These are phyloP conservation scores for Eptesicus fuscus DNA, from an alignment of 2,113 vertebrate species.

Conservation along the genomic window DNA sequence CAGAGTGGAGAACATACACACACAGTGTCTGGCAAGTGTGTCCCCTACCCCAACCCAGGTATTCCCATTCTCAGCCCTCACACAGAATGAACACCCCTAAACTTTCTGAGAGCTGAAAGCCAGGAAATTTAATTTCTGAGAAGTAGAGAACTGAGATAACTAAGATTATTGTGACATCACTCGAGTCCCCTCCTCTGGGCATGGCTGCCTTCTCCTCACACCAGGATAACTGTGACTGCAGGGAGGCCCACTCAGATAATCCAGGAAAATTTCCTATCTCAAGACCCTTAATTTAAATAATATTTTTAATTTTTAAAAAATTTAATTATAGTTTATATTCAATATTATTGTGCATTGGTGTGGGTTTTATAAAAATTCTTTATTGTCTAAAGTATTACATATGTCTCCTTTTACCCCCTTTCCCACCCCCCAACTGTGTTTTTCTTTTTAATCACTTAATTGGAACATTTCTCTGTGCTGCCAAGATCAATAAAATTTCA, in stretches of 20 bases:
- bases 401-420: no score
- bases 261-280: not conserved
- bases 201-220: not conserved
- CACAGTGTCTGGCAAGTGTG: not conserved
- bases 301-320: not conserved
- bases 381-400: no score
- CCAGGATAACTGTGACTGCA: fast-evolving
- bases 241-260: not conserved
- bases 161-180: not conserved
- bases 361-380: no score
- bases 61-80: not conserved
- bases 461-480: not conserved
- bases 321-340: not conserved
- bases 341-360: not conserved
- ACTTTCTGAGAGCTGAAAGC: not conserved
- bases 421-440: no score
- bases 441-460: not conserved
- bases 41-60: not conserved
- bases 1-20: not conserved
- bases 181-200: not conserved
- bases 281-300: not conserved
- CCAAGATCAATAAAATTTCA: not conserved
- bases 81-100: not conserved
- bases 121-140: not conserved
- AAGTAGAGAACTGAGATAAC: not conserved